Percentiles rank a stretch among this genome's conserved stretches.
Evolutionary conservation across 1,140 invertebrate species (phyloP).

Genomic region (Andrena cerasifolii): DNA sequence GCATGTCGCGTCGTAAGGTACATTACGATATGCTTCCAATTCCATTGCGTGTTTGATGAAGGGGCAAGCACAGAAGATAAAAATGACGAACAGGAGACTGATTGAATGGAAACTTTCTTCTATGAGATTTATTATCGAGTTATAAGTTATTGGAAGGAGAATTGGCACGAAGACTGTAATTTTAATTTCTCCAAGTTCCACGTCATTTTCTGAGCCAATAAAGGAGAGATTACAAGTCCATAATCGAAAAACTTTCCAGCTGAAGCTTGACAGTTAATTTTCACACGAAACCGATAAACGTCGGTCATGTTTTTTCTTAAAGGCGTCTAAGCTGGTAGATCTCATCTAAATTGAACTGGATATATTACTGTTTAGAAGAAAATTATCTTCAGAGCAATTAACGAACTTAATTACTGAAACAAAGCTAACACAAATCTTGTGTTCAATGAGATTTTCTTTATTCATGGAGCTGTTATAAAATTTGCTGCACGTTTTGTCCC

Average conservation of each 20-base stretch:
- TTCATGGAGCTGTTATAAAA: too few relatives aligned
- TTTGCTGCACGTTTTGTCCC: too few relatives aligned
- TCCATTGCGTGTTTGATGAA: too few relatives aligned
- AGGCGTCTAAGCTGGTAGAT: neutral
- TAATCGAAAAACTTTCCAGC: conserved; percentile 20
- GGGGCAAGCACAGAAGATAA: neutral
- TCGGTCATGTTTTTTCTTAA: neutral
- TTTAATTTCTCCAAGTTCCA: neutral
- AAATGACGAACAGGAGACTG: neutral
- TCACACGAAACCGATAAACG: neutral
- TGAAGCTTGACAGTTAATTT: neutral
- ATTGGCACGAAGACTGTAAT: neutral
- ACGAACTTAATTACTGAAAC: too few relatives aligned
- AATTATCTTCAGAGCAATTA: too few relatives aligned
- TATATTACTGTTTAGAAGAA: too few relatives aligned
- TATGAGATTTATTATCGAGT: neutral
- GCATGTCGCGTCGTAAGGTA: neutral
- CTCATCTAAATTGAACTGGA: too few relatives aligned
- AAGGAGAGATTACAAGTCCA: conserved; percentile 3
- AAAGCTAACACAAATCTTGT: too few relatives aligned
- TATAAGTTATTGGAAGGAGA: neutral
- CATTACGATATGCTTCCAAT: neutral
- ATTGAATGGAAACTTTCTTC: neutral
- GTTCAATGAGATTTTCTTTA: too few relatives aligned
- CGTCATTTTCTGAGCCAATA: neutral